phyloP scores from a whole-genome alignment of 1,140 invertebrate genomes.

The Heliconius congener region DNA sequence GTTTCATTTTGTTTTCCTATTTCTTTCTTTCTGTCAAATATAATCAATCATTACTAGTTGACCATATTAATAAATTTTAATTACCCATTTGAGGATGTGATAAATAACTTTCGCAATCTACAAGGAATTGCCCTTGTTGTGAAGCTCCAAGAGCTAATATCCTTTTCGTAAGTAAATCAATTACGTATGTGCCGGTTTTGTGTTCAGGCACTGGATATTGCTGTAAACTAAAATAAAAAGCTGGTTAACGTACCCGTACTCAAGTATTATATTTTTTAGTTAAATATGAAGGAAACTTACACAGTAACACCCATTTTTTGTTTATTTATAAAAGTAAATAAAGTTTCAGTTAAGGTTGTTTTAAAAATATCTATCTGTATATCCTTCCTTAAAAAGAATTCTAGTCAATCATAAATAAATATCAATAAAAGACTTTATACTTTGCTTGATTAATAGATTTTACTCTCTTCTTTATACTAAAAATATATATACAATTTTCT shows the following conservation, averaged over 20 bases:
- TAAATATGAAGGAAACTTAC: conserved; percentile 50
- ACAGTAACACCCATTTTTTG: conserved; percentile 70
- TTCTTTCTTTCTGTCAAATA: no score
- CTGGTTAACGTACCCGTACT: conserved; percentile 4
- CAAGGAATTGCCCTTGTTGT: conserved; percentile 93
- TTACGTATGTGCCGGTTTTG: conserved; percentile 91
- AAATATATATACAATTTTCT: neutral
- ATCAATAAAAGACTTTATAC: no score
- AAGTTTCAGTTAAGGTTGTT: neutral
- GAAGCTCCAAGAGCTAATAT: conserved; percentile 92
- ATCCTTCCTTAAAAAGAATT: neutral
- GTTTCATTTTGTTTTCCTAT: no score
- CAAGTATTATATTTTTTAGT: conserved; percentile 11
- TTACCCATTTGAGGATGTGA: conserved; percentile 88
- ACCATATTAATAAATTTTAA: conserved; percentile 1
- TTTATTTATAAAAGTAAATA: neutral
- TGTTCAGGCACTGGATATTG: conserved; percentile 93
- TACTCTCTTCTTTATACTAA: neutral
- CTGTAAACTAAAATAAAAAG: conserved; percentile 81
- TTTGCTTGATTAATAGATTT: no score
- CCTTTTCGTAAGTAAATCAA: conserved; percentile 92
- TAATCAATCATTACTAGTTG: no score
- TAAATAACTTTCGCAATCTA: conserved; percentile 97
- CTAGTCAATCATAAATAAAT: no score
- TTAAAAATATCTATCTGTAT: neutral